Evolutionary conservation across 2,797 vertebrate species (phyloP).

Genomic region (Bufotes viridis): DNA sequence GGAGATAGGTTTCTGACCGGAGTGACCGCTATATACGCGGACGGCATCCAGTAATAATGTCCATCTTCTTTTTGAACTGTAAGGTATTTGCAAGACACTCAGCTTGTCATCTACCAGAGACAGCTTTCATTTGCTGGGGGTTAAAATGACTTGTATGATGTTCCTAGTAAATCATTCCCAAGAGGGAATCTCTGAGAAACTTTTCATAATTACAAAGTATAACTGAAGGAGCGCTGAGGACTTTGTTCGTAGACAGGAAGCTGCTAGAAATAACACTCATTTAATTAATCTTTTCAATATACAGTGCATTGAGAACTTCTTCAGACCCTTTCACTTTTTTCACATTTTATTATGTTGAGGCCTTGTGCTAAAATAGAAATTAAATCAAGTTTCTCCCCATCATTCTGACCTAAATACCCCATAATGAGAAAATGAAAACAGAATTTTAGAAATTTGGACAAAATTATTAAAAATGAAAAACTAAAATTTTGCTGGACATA

Average conservation of each 20-base stretch:
- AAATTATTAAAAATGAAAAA: too few relatives aligned
- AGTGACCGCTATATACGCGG: conserved; percentile 40
- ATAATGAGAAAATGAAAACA: neutral
- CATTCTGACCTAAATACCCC: neutral
- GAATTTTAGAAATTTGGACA: too few relatives aligned
- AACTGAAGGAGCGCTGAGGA: conserved; percentile 19
- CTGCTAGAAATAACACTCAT: neutral
- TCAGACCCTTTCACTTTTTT: too few relatives aligned
- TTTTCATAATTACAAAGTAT: conserved; percentile 29
- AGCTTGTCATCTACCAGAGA: neutral
- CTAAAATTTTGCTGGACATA: too few relatives aligned
- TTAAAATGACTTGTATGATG: neutral
- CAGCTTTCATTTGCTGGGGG: neutral
- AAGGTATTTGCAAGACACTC: conserved; percentile 4
- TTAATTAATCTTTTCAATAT: too few relatives aligned
- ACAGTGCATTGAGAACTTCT: too few relatives aligned
- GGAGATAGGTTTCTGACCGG: conserved; percentile 48
- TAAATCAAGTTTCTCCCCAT: too few relatives aligned
- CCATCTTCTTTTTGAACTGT: conserved; percentile 19
- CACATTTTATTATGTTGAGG: too few relatives aligned
- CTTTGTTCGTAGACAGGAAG: conserved; percentile 7
- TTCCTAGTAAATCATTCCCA: conserved; percentile 5
- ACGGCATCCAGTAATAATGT: conserved; percentile 47
- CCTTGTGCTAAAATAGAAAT: too few relatives aligned
- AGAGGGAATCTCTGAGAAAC: conserved; percentile 20